Base-by-base conservation (phyloP, 2,888 invertebrate genomes). In the Sceliomorpha sp. region DNA sequence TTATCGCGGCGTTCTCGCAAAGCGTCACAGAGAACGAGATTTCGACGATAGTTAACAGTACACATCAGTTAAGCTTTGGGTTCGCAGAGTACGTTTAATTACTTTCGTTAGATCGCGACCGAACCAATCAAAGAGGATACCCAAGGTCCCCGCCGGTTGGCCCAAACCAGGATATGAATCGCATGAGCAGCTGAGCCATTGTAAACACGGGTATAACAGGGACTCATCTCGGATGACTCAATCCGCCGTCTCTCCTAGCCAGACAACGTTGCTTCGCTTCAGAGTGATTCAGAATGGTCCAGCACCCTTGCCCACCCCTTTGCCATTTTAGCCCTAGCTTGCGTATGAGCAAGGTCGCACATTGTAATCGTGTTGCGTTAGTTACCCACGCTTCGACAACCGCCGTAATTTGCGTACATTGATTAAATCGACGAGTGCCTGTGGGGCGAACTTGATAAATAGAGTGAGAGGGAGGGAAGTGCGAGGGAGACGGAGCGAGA, bases 51-150 rank as follows among this genome's bases (percentile, higher is more conserved):
- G 76, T n/a, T n/a, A 75, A 80, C 74, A 77, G 80, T 82, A 85
- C 84, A 85, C 85, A 85, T 85, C 84, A 85, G 85, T 85, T 84
- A 86, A 83, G 81, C 83, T 85, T 80, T n/a, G 80, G 80, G 77
- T 77, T 80, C 77, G 77, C 80, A 76, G 77, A 78, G 78, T 79
- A 80, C 84, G 84, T 85, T 85, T 84, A 85, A 85, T 86, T 86
- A 86, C 84, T 85, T 85, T 85, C 84, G 81, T 79, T 81, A 81
- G 83, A 86, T 83, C 85, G 80, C 78, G 80, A 76, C 67, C 58
- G 64, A 80, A 77, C 73, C 72, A 74, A 76, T 72, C 59, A 67
- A n/a, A n/a, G 59, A 58, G 36, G 48, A 47, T 39, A 51, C 32
- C 58, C 58, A 14, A 34, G 37, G 50, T 58, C 58, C 47, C 15